Evolutionary conservation across 2,888 invertebrate genomes (phyloP), one percentile per base, ranked within the genome.

Genomic region (Formica aserva): DNA sequence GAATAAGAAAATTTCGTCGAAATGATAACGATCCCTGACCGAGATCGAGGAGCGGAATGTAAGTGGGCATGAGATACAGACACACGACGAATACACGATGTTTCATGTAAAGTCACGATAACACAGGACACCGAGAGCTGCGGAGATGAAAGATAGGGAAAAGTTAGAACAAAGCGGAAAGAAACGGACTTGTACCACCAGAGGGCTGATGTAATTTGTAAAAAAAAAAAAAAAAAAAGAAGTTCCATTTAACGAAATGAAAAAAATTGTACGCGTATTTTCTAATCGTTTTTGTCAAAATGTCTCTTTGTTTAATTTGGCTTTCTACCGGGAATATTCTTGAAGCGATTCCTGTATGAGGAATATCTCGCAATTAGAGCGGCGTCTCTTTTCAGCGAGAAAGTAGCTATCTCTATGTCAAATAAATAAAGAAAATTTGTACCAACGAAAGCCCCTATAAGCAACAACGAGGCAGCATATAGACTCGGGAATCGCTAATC

Each of bases 21-120:
- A 41, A 22, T 26, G 15, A 32, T 11, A 57, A 15, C 32, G 60
- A 74, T 60, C 45, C n/a, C 60, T 60, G 32, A 45, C 29, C 74
- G n/a, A 6, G 55, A 13, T 52, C 15, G 3, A 45, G 62, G 22
- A 80, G 45, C 55, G 29, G 60, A 26, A 80, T 22, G n/a, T 8
- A 8, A 18, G 26, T 32, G 65, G 13, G 15, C 3, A 78, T 57
- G 22, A 78, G 41, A 78, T 72, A 80, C 78, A 80, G 78, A 72
- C 78, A 80, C 74, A 80, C 78, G 78, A 80, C 78, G 78, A 80
- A 26, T 74, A 60, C 45, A 80, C 60, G 74, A 80, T 65, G 69
- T 69, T 69, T 15, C 38, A 52, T 15, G 81, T 74, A 41, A 78
- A 63, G 38, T 65, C 29, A 82, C 77, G 41, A 76, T 48, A 65